Percentiles rank a stretch among this genome's conserved stretches.
Conservation (phyloP, 1,140 invertebrate genomes). For the Ylistrum balloti region DNA sequence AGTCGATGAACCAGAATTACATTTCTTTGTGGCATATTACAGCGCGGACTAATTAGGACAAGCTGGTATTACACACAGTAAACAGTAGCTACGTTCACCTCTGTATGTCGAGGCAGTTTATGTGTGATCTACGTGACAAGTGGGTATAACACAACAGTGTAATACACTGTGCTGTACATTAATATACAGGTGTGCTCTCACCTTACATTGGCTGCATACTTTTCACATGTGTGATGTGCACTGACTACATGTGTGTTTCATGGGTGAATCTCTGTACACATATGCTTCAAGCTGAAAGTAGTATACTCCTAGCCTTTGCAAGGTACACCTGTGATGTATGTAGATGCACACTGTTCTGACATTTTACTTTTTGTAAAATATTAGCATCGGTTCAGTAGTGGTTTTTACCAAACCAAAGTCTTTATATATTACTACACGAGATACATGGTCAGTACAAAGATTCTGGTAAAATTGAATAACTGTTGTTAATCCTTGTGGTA, state of each 20-base stretch:
- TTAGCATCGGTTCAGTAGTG: too few relatives aligned
- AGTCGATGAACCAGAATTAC: background rate
- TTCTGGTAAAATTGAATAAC: too few relatives aligned
- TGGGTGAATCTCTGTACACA: too few relatives aligned
- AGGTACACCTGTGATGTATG: too few relatives aligned
- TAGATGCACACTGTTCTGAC: too few relatives aligned
- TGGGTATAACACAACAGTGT: background rate
- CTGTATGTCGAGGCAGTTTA: background rate
- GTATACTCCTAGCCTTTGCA: too few relatives aligned
- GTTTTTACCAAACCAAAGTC: too few relatives aligned
- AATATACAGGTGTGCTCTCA: background rate
- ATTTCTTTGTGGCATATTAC: conserved; percentile 39
- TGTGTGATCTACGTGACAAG: background rate
- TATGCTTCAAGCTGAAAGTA: too few relatives aligned
- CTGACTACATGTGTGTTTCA: background rate
- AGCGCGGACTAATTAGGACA: background rate
- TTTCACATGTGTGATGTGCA: background rate
- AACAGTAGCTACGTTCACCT: background rate
- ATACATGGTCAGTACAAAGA: too few relatives aligned
- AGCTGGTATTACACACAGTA: background rate
- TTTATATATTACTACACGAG: too few relatives aligned
- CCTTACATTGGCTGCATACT: background rate
- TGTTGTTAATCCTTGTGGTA: too few relatives aligned
- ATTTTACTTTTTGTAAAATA: too few relatives aligned
- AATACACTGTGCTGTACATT: background rate